phyloP scores from a whole-genome alignment of 2,797 vertebrate genomes.

The Crocodylus rhombifer region DNA sequence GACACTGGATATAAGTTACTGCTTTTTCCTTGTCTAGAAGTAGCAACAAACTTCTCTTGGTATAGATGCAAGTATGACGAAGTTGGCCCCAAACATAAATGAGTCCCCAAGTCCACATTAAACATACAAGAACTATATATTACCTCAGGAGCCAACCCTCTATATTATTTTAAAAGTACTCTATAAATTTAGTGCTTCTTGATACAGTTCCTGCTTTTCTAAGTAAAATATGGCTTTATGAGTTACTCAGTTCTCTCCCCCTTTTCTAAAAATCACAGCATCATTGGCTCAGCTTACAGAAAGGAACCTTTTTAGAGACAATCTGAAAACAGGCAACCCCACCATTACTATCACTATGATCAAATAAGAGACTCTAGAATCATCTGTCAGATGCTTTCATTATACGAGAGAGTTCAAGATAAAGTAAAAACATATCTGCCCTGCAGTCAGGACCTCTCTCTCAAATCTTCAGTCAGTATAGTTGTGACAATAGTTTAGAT shows the following conservation, averaged over 20 bases:
- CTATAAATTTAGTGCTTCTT: background rate
- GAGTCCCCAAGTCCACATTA: constrained; percentile 12
- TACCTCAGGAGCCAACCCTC: constrained; percentile 1
- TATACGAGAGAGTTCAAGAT: background rate
- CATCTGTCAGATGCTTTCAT: background rate
- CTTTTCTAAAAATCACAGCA: background rate
- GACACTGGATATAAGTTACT: background rate
- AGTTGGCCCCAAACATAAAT: background rate
- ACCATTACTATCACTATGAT: background rate
- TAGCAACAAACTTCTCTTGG: background rate
- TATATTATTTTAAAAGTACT: constrained; percentile 13
- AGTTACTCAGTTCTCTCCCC: background rate
- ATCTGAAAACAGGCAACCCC: background rate
- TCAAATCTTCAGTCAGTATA: background rate
- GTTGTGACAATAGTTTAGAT: background rate
- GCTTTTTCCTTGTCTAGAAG: background rate
- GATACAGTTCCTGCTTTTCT: constrained; percentile 5
- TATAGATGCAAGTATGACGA: constrained; percentile 5
- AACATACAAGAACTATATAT: constrained; percentile 12
- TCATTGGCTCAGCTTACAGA: background rate
- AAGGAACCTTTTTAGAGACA: background rate
- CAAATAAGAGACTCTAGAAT: background rate
- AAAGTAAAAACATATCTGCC: background rate
- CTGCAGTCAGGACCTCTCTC: background rate
- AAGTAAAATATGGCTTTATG: constrained; percentile 30